These are phyloP conservation scores for Sussaba pulchella DNA, from an alignment of 2,888 invertebrate genomes.

Conservation along the genomic window DNA sequence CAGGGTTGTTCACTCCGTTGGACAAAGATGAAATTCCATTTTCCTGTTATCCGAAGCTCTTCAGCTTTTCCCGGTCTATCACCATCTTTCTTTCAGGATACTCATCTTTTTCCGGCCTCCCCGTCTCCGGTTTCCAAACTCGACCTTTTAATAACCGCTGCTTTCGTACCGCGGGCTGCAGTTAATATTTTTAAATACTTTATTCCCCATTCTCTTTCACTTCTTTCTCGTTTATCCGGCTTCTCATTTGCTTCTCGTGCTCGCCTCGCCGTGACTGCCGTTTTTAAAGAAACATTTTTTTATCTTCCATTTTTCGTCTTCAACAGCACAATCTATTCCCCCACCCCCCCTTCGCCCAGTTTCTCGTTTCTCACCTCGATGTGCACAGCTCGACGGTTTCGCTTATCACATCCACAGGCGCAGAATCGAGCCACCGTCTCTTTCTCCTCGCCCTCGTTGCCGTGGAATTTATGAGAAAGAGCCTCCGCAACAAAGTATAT, in stretches of 20 bases:
- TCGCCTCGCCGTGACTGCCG: neutral
- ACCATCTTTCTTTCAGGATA: slow-evolving; percentile 22
- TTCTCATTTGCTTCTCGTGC: slow-evolving; percentile 34
- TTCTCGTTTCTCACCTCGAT: slow-evolving; percentile 34
- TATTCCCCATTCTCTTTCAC: slow-evolving; percentile 50
- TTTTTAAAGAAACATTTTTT: slow-evolving; percentile 55
- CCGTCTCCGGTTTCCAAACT: slow-evolving; percentile 38
- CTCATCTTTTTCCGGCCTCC: slow-evolving; percentile 48
- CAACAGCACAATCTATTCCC: slow-evolving; percentile 14
- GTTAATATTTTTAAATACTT: slow-evolving; percentile 77
- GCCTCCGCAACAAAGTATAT: slow-evolving; percentile 59
- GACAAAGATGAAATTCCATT: slow-evolving; percentile 42
- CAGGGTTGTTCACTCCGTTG: slow-evolving; percentile 48
- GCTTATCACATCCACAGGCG: slow-evolving; percentile 55
- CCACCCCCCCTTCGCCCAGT: no score
- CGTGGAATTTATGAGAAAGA: slow-evolving; percentile 73
- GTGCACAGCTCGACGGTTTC: slow-evolving; percentile 35
- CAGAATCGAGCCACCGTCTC: slow-evolving; percentile 67
- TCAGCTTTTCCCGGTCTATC: slow-evolving; percentile 69
- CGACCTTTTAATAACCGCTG: slow-evolving; percentile 29
- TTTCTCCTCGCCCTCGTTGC: slow-evolving; percentile 60
- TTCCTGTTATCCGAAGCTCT: slow-evolving; percentile 43
- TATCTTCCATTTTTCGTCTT: slow-evolving; percentile 65
- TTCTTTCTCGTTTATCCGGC: slow-evolving; percentile 38
- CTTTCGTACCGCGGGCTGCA: slow-evolving; percentile 66